Base-by-base conservation (phyloP, 37 sponge, comb jelly and placozoan genomes). In the Trichoplax adhaerens region DNA sequence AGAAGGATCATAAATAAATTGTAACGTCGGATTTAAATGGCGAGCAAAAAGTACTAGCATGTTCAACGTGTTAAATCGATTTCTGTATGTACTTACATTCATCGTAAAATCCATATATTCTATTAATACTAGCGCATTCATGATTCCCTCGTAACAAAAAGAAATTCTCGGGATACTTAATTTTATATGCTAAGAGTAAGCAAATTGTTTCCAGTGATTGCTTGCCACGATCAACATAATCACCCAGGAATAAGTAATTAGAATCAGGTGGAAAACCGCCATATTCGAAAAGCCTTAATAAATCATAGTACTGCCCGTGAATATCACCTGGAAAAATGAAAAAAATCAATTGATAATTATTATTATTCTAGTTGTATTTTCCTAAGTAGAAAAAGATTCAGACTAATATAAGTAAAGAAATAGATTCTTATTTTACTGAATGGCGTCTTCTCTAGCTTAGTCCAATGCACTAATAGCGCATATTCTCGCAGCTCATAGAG, bases 101-200 rank as follows among this genome's bases (percentile, higher is more conserved):
- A 77, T 96, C 98, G 58, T 85, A 96, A 77, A 96, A 96, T 29
- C 98, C 98, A 66, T 96, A 96, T 79, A 96, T 96, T 68, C 98
- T 82, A 70, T 96, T 96, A 74, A 96, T 91, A 65, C 90, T 88
- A 54, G 98, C 98, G 83, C 98, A 96, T 62, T 96, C 98, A 65
- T 96, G 98, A 74, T 96, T 96, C 10, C 98, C 98, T 59, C 98
- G 74, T 51, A 96, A 77, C 55, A 96, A 87, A 75, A 96, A 96
- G 85, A 96, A 96, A 70, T 96, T 96, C 78, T 96, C 98, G 1
- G 92, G 93, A 52, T 96, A 96, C 79, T 96, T 96, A 65, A 96
- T 96, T 83, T 96, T 96, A 76, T 96, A 96, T 53, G 98, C 98
- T 57, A 96, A 74, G 0, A 96, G 82, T 2, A 96, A 88, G 60